Conservation (phyloP, 2,888 invertebrate genomes). For the Tinea trinotella region DNA sequence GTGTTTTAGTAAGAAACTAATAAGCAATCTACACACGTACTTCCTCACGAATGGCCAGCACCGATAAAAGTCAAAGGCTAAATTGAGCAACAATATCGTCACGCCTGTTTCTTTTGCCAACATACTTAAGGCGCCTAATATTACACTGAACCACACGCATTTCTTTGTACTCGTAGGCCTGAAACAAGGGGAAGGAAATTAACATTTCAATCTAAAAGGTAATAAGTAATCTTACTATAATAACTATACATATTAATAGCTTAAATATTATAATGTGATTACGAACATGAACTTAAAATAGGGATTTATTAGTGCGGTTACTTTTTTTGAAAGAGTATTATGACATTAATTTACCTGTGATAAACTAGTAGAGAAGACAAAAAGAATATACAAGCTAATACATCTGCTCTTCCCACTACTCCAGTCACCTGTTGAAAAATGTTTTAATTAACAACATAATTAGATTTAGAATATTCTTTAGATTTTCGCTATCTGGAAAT, state of each 20-base stretch:
- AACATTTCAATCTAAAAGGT: not conserved
- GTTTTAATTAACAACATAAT: too few relatives aligned
- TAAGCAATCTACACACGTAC: conserved; percentile 44
- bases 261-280: too few relatives aligned
- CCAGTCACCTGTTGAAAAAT: conserved; percentile 80
- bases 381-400: conserved; percentile 88
- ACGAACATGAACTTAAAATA: too few relatives aligned
- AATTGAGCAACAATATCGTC: conserved; percentile 81
- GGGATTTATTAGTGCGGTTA: too few relatives aligned
- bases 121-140: conserved; percentile 84
- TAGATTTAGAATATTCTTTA: too few relatives aligned
- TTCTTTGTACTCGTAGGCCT: conserved; percentile 60
- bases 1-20: conserved; percentile 2
- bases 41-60: conserved; percentile 81
- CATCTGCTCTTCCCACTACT: conserved; percentile 90
- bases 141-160: conserved; percentile 77
- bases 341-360: conserved; percentile 84
- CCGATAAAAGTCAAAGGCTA: conserved; percentile 84
- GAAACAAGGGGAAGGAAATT: conserved; percentile 25
- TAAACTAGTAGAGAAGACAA: conserved; percentile 84
- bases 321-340: too few relatives aligned
- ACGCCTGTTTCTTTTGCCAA: conserved; percentile 91
- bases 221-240: not conserved
- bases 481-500: too few relatives aligned
- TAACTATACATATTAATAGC: not conserved